phyloP scores from a whole-genome alignment of 2,113 vertebrate species.

The Rhea americana region DNA sequence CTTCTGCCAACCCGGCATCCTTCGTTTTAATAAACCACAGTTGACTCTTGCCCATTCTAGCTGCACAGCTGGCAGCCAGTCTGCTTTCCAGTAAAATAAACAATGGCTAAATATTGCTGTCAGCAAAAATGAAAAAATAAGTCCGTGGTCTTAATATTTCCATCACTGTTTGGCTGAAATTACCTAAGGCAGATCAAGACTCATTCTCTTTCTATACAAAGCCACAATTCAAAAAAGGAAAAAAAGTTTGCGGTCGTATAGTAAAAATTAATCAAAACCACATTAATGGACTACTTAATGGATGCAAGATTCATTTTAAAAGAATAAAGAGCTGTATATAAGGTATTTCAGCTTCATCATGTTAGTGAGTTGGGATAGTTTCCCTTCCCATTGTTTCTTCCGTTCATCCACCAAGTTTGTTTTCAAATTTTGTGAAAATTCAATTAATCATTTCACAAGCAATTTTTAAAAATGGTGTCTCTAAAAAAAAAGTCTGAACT shows the following conservation, averaged over 20 bases:
- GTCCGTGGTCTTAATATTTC: not conserved
- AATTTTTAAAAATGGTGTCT: not conserved
- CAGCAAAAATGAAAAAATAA: slow-evolving; percentile 14
- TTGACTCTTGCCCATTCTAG: not conserved
- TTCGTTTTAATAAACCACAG: slow-evolving; percentile 4
- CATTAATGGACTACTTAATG: not conserved
- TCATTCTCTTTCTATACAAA: not conserved
- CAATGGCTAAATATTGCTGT: not conserved
- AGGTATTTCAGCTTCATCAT: not conserved
- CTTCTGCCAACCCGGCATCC: not conserved
- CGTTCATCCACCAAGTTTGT: not conserved
- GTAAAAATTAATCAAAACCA: slow-evolving; percentile 42
- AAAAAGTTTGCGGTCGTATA: not conserved
- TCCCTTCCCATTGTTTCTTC: not conserved
- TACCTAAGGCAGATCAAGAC: not conserved
- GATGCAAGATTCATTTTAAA: slow-evolving; percentile 10
- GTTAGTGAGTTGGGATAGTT: not conserved
- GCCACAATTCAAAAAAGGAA: slow-evolving; percentile 8
- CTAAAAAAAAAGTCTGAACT: not conserved
- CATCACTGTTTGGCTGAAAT: slow-evolving; percentile 6
- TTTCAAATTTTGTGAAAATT: slow-evolving; percentile 14
- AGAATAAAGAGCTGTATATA: not conserved
- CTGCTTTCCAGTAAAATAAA: not conserved
- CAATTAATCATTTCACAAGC: not conserved
- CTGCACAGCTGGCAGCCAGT: not conserved